These are phyloP conservation scores for Rhinogobius similis DNA, from an alignment of 2,113 vertebrate genomes.

Conservation along the genomic window DNA sequence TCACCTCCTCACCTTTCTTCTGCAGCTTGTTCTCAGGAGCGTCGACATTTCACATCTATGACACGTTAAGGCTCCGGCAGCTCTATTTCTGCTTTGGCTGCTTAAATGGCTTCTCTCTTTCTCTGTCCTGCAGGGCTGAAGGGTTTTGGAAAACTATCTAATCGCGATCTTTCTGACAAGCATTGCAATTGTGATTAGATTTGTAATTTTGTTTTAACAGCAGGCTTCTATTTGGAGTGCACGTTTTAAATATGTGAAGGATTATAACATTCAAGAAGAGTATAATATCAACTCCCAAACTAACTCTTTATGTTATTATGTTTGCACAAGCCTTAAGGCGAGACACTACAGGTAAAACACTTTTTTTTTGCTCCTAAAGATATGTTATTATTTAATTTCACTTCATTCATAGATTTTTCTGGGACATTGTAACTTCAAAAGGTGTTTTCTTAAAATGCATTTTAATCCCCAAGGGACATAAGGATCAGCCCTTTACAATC, in stretches of 20 bases:
- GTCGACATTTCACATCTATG: conserved; percentile 23
- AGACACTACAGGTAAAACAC: background rate
- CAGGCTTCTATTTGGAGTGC: too few relatives aligned
- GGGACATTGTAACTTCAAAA: too few relatives aligned
- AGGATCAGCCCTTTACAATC: too few relatives aligned
- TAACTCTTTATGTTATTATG: too few relatives aligned
- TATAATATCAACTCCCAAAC: background rate
- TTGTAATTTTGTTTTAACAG: too few relatives aligned
- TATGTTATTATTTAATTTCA: too few relatives aligned
- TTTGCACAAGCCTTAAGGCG: too few relatives aligned
- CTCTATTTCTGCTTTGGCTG: conserved; percentile 34
- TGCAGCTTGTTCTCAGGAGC: conserved; percentile 24
- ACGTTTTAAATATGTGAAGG: background rate
- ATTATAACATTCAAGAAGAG: background rate
- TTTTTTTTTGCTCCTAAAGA: too few relatives aligned
- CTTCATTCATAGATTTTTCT: too few relatives aligned
- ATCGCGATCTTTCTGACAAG: background rate
- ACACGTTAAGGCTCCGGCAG: conserved; percentile 31
- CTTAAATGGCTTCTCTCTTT: conserved; percentile 16
- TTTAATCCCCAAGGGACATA: too few relatives aligned
- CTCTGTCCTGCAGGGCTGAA: conserved; percentile 40
- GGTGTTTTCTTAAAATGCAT: too few relatives aligned
- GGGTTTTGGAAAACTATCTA: background rate
- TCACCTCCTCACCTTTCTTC: conserved; percentile 25
- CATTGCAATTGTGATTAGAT: too few relatives aligned